Conservation (phyloP, 1,140 invertebrate species). For the Hestina assimilis region DNA sequence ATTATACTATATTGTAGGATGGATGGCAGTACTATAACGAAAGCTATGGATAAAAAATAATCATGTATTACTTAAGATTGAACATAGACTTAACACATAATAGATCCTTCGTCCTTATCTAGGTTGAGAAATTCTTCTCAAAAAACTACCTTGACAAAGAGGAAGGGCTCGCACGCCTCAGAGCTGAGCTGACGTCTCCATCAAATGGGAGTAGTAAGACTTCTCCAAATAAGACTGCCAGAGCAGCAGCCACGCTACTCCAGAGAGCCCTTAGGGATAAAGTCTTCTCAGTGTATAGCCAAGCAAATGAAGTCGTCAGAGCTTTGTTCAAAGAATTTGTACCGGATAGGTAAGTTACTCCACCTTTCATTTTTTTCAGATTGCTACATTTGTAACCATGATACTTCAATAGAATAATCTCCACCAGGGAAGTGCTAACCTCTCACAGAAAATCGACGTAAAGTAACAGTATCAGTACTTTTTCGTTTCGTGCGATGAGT, state of each 20-base stretch:
- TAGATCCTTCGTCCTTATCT: no score
- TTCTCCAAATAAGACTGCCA: constrained; percentile 85
- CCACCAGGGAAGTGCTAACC: no score
- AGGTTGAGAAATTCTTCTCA: constrained; percentile 96
- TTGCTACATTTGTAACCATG: not conserved
- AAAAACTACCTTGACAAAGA: constrained; percentile 96
- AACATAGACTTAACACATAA: no score
- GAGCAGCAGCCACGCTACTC: constrained; percentile 86
- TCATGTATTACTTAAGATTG: no score
- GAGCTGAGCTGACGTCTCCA: constrained; percentile 83
- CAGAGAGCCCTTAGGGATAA: constrained; percentile 90
- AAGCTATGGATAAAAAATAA: no score
- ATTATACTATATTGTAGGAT: no score
- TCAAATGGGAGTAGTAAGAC: constrained; percentile 63
- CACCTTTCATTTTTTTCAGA: not conserved
- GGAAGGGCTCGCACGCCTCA: constrained; percentile 88
- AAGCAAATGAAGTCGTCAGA: constrained; percentile 88
- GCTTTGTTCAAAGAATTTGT: constrained; percentile 90
- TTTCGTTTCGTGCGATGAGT: no score
- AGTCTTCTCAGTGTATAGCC: constrained; percentile 90
- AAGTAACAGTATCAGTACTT: no score
- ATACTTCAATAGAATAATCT: not conserved
- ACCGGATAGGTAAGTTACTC: constrained; percentile 81
- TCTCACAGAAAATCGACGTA: no score
- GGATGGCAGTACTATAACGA: no score